These are phyloP conservation scores for Drosophila koepferae DNA, from an alignment of 2,888 invertebrate genomes.

Conservation along the genomic window DNA sequence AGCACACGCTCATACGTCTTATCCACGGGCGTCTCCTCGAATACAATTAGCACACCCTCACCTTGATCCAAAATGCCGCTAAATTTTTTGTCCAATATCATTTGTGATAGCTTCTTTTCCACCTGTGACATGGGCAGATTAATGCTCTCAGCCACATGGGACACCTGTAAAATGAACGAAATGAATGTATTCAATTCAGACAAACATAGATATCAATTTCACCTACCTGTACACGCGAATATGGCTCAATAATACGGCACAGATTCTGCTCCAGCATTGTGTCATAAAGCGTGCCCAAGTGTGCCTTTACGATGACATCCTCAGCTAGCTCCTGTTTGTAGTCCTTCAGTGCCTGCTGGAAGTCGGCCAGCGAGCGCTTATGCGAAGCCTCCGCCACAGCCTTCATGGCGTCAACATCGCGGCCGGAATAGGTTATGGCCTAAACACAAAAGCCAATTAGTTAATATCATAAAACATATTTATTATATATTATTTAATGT, in stretches of 20 bases:
- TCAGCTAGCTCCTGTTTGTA: conserved; percentile 96
- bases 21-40: conserved; percentile 97
- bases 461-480: neutral
- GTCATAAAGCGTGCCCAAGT: conserved; percentile 98
- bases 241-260: conserved; percentile 99
- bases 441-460: conserved; percentile 31
- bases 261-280: conserved; percentile 99
- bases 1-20: conserved; percentile 99
- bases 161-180: conserved; percentile 86
- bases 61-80: conserved; percentile 99
- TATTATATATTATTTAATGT: neutral
- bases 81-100: conserved; percentile 99
- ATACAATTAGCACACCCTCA: conserved; percentile 98
- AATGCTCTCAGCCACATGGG: conserved; percentile 96
- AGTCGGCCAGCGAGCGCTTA: conserved; percentile 98
- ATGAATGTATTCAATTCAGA: neutral
- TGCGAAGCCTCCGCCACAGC: conserved; percentile 98
- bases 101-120: conserved; percentile 99
- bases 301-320: conserved; percentile 98
- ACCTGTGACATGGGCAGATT: conserved; percentile 95
- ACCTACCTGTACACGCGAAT: conserved; percentile 94
- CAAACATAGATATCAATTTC: too few relatives aligned
- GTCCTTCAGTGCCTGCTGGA: conserved; percentile 94
- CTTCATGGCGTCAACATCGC: conserved; percentile 99
- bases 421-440: conserved; percentile 97